Percentiles rank a stretch among this genome's conserved stretches.
Conservation (phyloP, 2,888 invertebrate species). For the Quadroppia sp. region DNA sequence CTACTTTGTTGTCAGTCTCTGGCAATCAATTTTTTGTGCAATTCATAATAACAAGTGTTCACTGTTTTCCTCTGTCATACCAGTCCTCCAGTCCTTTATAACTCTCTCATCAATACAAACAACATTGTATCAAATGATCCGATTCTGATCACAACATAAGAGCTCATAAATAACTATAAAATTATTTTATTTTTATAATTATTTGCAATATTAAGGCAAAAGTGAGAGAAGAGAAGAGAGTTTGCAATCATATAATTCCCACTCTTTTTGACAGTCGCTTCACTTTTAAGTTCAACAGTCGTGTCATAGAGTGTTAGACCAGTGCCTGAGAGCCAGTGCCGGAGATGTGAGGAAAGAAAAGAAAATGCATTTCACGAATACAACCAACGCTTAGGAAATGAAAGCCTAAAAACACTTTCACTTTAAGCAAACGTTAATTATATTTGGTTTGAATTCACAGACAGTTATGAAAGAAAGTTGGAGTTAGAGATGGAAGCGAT, state of each 20-base stretch:
- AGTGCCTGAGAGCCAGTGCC: background rate
- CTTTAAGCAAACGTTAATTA: slow-evolving; percentile 34
- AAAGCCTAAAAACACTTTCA: slow-evolving; percentile 36
- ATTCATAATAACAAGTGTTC: background rate
- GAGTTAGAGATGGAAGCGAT: slow-evolving; percentile 25
- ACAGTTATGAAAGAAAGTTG: slow-evolving; percentile 2
- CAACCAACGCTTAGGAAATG: slow-evolving; percentile 30
- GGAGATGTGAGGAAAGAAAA: background rate
- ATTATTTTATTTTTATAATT: no score
- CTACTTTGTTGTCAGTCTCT: background rate
- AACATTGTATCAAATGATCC: no score
- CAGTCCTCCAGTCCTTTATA: background rate
- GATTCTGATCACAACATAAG: no score
- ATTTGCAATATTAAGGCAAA: no score
- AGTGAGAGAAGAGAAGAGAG: no score
- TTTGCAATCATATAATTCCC: slow-evolving; percentile 17
- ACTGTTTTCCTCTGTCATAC: background rate
- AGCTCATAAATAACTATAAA: no score
- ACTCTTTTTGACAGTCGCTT: slow-evolving; percentile 8
- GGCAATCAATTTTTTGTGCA: slow-evolving; percentile 18
- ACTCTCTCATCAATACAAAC: no score
- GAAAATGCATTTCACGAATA: background rate
- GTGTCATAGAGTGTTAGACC: no score
- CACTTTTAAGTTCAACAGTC: background rate
- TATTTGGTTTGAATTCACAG: slow-evolving; percentile 11